These are phyloP conservation scores for Agrochola circellaris DNA, from an alignment of 2,888 invertebrate species.

Conservation along the genomic window DNA sequence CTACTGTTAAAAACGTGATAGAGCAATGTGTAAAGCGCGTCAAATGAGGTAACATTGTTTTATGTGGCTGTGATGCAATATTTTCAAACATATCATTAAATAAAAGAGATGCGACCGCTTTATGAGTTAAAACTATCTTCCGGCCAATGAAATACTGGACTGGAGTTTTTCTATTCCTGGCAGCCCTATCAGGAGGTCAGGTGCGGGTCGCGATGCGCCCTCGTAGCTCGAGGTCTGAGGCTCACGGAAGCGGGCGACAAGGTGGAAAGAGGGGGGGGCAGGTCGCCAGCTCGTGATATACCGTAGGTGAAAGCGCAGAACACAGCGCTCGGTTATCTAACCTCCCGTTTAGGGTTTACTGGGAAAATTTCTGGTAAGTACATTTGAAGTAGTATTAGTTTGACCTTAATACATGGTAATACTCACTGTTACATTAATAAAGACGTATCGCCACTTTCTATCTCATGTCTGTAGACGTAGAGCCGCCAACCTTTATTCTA, in stretches of 20 bases:
- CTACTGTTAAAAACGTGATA: slow-evolving; percentile 31
- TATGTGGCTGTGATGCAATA: slow-evolving; percentile 21
- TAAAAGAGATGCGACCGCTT: background rate
- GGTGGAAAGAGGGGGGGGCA: slow-evolving; percentile 35
- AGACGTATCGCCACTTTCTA: background rate
- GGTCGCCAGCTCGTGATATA: slow-evolving; percentile 77
- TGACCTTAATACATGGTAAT: background rate
- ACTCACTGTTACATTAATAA: background rate
- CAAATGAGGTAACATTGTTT: slow-evolving; percentile 24
- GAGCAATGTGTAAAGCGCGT: slow-evolving; percentile 26
- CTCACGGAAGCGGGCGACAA: slow-evolving; percentile 61
- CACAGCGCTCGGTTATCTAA: slow-evolving; percentile 70
- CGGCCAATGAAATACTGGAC: background rate
- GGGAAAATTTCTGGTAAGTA: slow-evolving; percentile 53
- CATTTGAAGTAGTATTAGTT: slow-evolving; percentile 3
- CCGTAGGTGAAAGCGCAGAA: slow-evolving; percentile 79
- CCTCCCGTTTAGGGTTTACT: slow-evolving; percentile 64
- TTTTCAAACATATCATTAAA: background rate
- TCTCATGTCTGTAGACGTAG: background rate
- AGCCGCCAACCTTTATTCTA: background rate
- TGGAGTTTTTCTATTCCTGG: background rate
- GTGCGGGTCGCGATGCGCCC: slow-evolving; percentile 65
- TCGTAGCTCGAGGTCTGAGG: slow-evolving; percentile 54
- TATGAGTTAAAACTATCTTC: background rate
- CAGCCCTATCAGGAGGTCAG: slow-evolving; percentile 61